These are phyloP conservation scores for Prosopocoilus inquinatus DNA, from an alignment of 2,888 invertebrate species.

Conservation along the genomic window DNA sequence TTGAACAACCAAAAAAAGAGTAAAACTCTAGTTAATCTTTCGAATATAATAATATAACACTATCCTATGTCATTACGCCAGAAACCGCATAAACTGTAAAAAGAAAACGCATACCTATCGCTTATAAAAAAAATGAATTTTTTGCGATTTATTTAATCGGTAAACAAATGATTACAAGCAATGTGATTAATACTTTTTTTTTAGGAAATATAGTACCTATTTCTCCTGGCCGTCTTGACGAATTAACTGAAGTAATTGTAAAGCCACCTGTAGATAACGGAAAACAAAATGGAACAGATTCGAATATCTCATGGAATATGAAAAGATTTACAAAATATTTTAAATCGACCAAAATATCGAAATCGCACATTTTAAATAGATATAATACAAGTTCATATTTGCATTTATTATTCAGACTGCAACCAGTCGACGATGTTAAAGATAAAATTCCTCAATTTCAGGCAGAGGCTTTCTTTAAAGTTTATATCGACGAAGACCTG, in stretches of 20 bases:
- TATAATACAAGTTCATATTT: conserved; percentile 18
- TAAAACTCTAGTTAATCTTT: too few relatives aligned
- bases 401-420: conserved; percentile 31
- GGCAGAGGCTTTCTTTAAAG: conserved; percentile 39
- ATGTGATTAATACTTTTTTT: conserved; percentile 8
- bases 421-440: conserved; percentile 25
- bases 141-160: too few relatives aligned
- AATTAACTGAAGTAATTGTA: conserved; percentile 56
- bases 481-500: conserved; percentile 42
- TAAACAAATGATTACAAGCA: too few relatives aligned
- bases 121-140: too few relatives aligned
- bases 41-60: too few relatives aligned
- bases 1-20: too few relatives aligned
- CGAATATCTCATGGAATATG: conserved; percentile 7
- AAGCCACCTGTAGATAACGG: conserved; percentile 26
- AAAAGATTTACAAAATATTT: conserved; percentile 13
- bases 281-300: conserved; percentile 9
- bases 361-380: conserved; percentile 10
- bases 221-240: conserved; percentile 57
- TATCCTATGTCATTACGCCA: too few relatives aligned
- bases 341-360: conserved; percentile 5
- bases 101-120: too few relatives aligned
- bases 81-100: too few relatives aligned
- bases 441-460: conserved; percentile 13
- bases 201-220: conserved; percentile 57